A percentile compares a stretch with the other conserved stretches of the same genome.
Conservation (phyloP, 2,888 invertebrate genomes). For the Pyrocoelia pectoralis region DNA sequence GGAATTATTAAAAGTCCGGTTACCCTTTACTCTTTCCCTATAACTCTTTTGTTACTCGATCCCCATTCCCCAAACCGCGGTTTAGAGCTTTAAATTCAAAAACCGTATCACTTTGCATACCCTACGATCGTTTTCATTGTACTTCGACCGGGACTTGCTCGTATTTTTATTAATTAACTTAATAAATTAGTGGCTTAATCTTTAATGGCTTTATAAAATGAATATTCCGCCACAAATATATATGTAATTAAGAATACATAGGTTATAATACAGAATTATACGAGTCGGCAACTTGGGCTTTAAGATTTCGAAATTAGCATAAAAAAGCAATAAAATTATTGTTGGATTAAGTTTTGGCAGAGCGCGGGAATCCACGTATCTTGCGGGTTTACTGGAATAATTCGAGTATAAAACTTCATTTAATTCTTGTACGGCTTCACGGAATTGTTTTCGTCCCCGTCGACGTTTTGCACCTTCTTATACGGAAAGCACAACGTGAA, state of each 20-base stretch:
- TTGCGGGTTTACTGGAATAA: conserved; percentile 38
- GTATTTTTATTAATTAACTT: conserved; percentile 13
- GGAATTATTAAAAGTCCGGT: conserved; percentile 56
- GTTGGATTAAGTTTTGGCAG: conserved; percentile 50
- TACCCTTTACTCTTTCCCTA: conserved; percentile 55
- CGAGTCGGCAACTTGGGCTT: conserved; percentile 45
- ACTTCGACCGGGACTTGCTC: not conserved
- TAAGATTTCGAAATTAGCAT: conserved; percentile 52
- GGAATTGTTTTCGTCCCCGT: conserved; percentile 33
- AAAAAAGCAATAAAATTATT: conserved; percentile 55
- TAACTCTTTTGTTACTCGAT: conserved; percentile 51
- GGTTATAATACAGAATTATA: conserved; percentile 50
- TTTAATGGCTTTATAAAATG: conserved; percentile 35
- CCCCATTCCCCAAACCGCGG: conserved; percentile 29
- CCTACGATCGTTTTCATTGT: conserved; percentile 10
- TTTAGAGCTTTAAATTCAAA: conserved; percentile 32
- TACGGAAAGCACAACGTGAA: conserved; percentile 18
- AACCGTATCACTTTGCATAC: conserved; percentile 34
- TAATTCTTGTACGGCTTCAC: conserved; percentile 34
- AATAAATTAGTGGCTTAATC: conserved; percentile 19
- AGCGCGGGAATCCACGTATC: conserved; percentile 39
- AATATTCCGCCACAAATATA: conserved; percentile 43
- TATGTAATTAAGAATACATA: conserved; percentile 48
- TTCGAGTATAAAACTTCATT: conserved; percentile 37
- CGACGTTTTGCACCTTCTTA: conserved; percentile 16